Evolutionary conservation across 1,140 invertebrate species (phyloP), one percentile per base, ranked within the genome.

Genomic region (Drosophila carrolli): DNA sequence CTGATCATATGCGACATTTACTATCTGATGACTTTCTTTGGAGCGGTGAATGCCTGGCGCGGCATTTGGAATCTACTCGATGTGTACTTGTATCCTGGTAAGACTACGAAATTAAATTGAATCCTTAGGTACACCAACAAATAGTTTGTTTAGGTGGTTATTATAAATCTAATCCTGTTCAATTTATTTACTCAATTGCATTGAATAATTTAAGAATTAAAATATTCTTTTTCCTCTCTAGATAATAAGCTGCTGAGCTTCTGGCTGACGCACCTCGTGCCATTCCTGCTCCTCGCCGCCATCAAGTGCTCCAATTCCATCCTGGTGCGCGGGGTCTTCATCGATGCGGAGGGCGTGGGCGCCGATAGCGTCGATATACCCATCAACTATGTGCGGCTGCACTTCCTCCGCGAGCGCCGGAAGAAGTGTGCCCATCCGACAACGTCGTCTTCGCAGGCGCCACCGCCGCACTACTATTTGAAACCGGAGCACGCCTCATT

Each of bases 11-110:
- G 96, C 43, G 97, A 97, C 88, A 83, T 95, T 5, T 97, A 96
- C 91, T 94, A 96, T 37, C 93, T 97, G 38, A 92, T 97, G 50
- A 96, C 95, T 37, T 96, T 97, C 84, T 89, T 96, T 56, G 96
- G 96, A 5, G 97, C 96, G 1, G 95, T 97, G 29, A 97, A 97
- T 92, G 95, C 97, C 0, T 98, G 97, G 97, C 94, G 97, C 48
- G 97, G 97, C 6, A 94, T 97, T 35, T 97, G 97, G 97, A 95
- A 94, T 62, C 81, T 96, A 16, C 93, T 97, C 1, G 96, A 97
- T 89, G 92, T 96, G n/a, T 97, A 96, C 92, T 93, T 97, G 46
- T 93, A 97, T 53, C 96, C 96, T 93, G 94, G 95, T 95, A 90
- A 76, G 38, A 8, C 4, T 19, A 11, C 9, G 10, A 38, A 11